Evolutionary conservation across 2,113 vertebrate species (phyloP).

Genomic region (Spea bombifrons): DNA sequence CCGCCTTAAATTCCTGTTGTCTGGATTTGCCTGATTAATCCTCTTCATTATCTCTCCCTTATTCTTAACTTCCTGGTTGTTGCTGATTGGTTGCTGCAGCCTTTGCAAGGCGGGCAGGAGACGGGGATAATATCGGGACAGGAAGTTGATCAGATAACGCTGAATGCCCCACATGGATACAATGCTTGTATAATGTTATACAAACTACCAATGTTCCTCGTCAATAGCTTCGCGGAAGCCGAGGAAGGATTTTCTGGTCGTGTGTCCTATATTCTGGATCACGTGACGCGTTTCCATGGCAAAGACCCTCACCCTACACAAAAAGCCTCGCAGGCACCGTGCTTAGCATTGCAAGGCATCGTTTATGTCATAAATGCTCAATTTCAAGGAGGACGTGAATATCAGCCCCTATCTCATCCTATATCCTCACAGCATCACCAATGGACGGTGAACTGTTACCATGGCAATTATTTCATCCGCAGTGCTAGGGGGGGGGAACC

Average conservation of each 20-base stretch:
- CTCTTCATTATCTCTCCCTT: too few species aligned
- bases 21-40: too few species aligned
- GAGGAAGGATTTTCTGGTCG: conserved; percentile 20
- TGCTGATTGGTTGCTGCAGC: too few species aligned
- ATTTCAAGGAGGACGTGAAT: conserved; percentile 22
- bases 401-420: not conserved
- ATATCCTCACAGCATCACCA: conserved; percentile 19
- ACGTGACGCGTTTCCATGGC: not conserved
- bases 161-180: too few species aligned
- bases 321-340: not conserved
- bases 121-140: too few species aligned
- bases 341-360: conserved; percentile 2
- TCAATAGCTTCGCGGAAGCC: not conserved
- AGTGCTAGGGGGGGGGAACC: conserved; percentile 38
- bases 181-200: not conserved
- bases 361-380: conserved; percentile 29
- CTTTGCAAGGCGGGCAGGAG: too few species aligned
- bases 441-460: conserved; percentile 34
- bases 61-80: too few species aligned
- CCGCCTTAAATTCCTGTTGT: too few species aligned
- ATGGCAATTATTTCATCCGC: conserved; percentile 45
- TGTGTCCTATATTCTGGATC: not conserved
- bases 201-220: not conserved
- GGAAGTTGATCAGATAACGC: not conserved
- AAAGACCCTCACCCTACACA: not conserved